Conservation (phyloP, 2,888 invertebrate genomes). For the Acleris laterana region DNA sequence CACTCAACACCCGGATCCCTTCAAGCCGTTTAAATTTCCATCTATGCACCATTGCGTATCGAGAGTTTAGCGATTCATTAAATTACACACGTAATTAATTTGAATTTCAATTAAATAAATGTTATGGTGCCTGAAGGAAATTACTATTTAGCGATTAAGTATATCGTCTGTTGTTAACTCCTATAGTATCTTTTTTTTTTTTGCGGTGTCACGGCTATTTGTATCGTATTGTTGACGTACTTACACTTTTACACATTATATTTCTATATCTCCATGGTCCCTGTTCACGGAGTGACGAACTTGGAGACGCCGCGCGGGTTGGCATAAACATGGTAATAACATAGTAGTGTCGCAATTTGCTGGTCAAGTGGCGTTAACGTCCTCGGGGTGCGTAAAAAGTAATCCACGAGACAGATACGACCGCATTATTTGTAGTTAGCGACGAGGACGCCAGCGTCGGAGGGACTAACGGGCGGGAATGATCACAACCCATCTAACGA, state of each 20-base stretch:
- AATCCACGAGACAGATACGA: conserved; percentile 54
- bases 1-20: conserved; percentile 28
- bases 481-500: conserved; percentile 7
- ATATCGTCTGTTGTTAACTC: no score
- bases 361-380: conserved; percentile 42
- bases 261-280: background rate
- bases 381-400: conserved; percentile 56
- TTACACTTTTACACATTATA: background rate
- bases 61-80: no score
- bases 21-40: background rate
- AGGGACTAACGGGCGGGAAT: conserved; percentile 25
- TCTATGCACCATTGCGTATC: no score
- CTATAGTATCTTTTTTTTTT: no score
- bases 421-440: conserved; percentile 45
- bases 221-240: background rate
- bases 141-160: no score
- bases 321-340: conserved; percentile 43
- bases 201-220: no score
- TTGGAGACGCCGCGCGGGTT: background rate
- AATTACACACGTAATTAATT: no score
- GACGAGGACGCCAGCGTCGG: conserved; percentile 23
- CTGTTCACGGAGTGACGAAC: background rate
- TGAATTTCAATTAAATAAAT: no score
- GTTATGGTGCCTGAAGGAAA: no score
- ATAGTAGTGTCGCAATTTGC: conserved; percentile 46